Percentiles rank a stretch among this genome's conserved stretches.
These are phyloP conservation scores for Allygus modestus DNA, from an alignment of 2,888 invertebrate species.

Conservation along the genomic window DNA sequence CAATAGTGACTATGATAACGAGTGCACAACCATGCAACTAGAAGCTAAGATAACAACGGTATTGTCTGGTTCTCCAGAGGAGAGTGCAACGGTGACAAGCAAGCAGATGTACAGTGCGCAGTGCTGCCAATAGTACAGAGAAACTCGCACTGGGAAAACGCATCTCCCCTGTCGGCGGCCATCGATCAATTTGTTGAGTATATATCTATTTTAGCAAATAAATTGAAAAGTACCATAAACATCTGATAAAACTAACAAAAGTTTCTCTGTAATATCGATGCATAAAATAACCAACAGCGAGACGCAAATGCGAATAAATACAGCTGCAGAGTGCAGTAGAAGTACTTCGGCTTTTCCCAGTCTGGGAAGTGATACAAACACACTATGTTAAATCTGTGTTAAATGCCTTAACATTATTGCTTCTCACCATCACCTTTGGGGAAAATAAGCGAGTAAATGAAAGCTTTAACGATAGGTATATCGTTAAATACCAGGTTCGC, in stretches of 20 bases:
- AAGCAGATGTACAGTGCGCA: constrained; percentile 41
- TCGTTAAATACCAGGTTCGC: background rate
- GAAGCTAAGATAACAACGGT: constrained; percentile 63
- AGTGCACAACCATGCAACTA: constrained; percentile 62
- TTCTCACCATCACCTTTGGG: constrained; percentile 37
- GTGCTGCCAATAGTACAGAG: constrained; percentile 27
- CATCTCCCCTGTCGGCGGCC: background rate
- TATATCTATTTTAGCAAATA: too few species aligned
- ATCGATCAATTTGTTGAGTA: too few species aligned
- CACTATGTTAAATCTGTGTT: constrained; percentile 39
- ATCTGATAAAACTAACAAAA: background rate
- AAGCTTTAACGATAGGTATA: background rate
- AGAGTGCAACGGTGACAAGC: constrained; percentile 34
- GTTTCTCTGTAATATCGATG: constrained; percentile 27
- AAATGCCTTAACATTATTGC: constrained; percentile 53
- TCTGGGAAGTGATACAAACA: constrained; percentile 32
- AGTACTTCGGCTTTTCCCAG: constrained; percentile 36
- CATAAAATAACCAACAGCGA: constrained; percentile 15
- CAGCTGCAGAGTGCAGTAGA: constrained; percentile 43
- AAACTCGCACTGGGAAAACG: background rate
- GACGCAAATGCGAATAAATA: constrained; percentile 32
- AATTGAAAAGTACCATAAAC: too few species aligned
- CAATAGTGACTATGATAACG: constrained; percentile 53
- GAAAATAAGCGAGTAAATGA: constrained; percentile 20
- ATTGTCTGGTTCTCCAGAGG: constrained; percentile 53